Percentiles rank a stretch among this genome's conserved stretches.
Conservation (phyloP, 92 coral and sea anemone species). For the Parazoanthus darwini region DNA sequence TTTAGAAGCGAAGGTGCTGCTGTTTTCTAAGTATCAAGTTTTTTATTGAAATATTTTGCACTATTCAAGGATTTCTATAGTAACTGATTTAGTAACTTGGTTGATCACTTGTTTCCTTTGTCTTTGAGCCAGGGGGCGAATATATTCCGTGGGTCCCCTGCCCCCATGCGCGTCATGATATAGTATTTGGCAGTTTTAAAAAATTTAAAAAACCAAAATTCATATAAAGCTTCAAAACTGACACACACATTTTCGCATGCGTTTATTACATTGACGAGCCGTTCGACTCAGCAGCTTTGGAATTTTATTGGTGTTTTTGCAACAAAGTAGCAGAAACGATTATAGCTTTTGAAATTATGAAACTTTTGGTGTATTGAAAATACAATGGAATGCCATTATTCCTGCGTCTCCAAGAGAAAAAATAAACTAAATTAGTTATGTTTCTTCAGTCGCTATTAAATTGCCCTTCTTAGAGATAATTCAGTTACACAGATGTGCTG, state of each 20-base stretch:
- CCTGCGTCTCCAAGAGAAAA: neutral
- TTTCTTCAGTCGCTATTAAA: neutral
- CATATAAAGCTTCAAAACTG: neutral
- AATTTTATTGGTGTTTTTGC: neutral
- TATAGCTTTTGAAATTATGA: neutral
- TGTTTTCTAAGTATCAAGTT: neutral
- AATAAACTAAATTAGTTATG: neutral
- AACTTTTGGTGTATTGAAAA: neutral
- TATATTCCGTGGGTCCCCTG: neutral
- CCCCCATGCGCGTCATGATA: neutral
- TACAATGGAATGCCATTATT: neutral
- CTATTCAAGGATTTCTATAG: no score
- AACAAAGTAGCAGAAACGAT: neutral
- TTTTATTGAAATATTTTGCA: no score
- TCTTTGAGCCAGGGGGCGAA: neutral
- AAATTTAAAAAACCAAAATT: no score
- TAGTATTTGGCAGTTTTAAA: neutral
- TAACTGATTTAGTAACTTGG: neutral
- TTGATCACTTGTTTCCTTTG: neutral
- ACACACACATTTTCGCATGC: neutral
- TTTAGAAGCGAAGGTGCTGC: neutral
- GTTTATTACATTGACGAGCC: neutral
- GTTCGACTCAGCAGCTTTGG: neutral
- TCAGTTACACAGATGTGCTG: neutral
- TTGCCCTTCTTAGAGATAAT: constrained; percentile 5